Conservation (phyloP, 2,113 vertebrate species). For the Psammodynastes pulverulentus region DNA sequence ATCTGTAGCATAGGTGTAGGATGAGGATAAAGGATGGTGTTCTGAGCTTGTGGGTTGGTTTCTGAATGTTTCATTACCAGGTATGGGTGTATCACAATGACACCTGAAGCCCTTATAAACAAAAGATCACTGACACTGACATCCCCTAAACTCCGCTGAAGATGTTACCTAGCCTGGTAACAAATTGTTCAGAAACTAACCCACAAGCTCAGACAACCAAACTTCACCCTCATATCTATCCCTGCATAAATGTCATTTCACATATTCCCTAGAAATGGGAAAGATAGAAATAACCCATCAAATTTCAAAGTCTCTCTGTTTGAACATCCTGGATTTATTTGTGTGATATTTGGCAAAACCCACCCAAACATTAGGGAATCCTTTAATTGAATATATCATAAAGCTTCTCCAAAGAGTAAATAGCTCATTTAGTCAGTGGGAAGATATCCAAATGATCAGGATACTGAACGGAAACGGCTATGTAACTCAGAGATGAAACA, state of each 20-base stretch:
- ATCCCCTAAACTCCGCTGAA: no score
- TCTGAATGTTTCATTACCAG: no score
- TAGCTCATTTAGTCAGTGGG: background rate
- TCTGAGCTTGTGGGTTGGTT: no score
- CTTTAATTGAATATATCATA: background rate
- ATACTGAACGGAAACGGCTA: background rate
- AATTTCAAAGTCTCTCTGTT: background rate
- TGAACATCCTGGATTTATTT: background rate
- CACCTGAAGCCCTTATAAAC: no score
- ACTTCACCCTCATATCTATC: background rate
- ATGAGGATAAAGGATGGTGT: no score
- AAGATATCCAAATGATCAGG: background rate
- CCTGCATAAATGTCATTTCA: background rate
- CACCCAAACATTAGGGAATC: background rate
- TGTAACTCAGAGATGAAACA: background rate
- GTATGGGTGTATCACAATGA: no score
- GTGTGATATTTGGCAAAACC: background rate
- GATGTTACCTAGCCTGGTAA: no score
- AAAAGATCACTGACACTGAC: no score
- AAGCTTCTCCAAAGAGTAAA: background rate
- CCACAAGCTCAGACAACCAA: no score
- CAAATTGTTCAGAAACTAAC: no score
- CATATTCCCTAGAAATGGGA: background rate
- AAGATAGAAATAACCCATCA: background rate
- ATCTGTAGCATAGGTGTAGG: no score